These are phyloP conservation scores for Galerucella pusilla DNA, from an alignment of 2,888 invertebrate genomes.

Conservation along the genomic window DNA sequence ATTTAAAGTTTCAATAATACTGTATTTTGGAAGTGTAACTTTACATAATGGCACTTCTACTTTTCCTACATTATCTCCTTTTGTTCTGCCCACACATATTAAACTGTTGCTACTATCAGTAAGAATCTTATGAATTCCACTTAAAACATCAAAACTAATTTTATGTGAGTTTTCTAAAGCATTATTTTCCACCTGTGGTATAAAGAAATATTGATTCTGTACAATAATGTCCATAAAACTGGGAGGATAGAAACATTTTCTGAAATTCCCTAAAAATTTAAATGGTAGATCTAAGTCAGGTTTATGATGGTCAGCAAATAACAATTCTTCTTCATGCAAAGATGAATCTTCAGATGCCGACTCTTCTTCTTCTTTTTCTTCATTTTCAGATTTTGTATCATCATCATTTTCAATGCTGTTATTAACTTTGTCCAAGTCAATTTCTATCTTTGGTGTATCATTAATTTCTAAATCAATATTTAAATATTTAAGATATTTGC, in stretches of 20 bases:
- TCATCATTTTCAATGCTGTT: constrained; percentile 22
- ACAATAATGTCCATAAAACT: constrained; percentile 76
- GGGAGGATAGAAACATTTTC: constrained; percentile 72
- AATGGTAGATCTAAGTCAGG: not conserved
- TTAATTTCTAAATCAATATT: constrained; percentile 42
- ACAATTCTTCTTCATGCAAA: not conserved
- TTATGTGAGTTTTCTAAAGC: constrained; percentile 70
- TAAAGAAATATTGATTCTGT: constrained; percentile 73
- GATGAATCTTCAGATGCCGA: not conserved
- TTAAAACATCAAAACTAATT: constrained; percentile 72
- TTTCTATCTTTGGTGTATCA: constrained; percentile 43
- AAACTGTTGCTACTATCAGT: constrained; percentile 49
- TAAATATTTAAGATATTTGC: constrained; percentile 72
- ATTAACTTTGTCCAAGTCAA: constrained; percentile 45
- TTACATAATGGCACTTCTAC: constrained; percentile 42
- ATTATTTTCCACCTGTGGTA: constrained; percentile 80
- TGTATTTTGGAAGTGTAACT: constrained; percentile 59
- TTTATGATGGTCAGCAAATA: not conserved
- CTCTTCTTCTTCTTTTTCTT: constrained; percentile 26
- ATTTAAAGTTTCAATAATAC: constrained; percentile 55
- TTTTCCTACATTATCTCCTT: constrained; percentile 46
- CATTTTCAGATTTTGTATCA: constrained; percentile 30
- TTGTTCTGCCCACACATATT: constrained; percentile 57
- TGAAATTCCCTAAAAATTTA: constrained; percentile 67
- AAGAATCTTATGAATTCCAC: constrained; percentile 68